These are phyloP conservation scores for Hybognathus amarus DNA, from an alignment of 2,797 vertebrate species.

Conservation along the genomic window DNA sequence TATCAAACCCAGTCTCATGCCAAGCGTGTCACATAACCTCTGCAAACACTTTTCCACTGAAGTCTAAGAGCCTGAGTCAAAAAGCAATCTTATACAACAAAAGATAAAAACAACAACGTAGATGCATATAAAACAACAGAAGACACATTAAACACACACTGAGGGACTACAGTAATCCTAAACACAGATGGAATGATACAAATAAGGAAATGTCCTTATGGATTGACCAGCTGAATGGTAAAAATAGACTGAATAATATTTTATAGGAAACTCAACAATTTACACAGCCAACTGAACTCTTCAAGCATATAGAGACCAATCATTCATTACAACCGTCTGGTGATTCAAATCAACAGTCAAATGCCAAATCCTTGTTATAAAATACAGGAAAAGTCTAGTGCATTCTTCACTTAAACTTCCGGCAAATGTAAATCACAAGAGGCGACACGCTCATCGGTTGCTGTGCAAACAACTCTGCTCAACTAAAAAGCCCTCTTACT, in stretches of 20 bases:
- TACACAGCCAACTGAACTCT: conserved; percentile 50
- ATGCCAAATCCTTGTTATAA: conserved; percentile 16
- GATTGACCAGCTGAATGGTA: background rate
- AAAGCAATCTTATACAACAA: conserved; percentile 6
- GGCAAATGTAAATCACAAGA: conserved; percentile 13
- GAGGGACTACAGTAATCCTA: conserved; percentile 13
- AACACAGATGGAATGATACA: conserved; percentile 24
- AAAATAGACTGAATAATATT: background rate
- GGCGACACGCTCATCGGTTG: conserved; percentile 1
- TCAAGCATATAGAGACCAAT: conserved; percentile 65
- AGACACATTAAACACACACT: background rate
- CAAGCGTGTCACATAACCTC: background rate
- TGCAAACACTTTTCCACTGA: conserved; percentile 43
- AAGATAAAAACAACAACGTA: conserved; percentile 18
- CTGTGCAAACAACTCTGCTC: background rate
- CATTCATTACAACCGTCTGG: conserved; percentile 48
- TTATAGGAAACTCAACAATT: conserved; percentile 3
- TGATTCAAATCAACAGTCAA: conserved; percentile 25
- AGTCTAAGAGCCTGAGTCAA: conserved; percentile 29
- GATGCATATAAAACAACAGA: conserved; percentile 18
- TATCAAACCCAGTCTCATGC: background rate
- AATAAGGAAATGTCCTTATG: conserved; percentile 4
- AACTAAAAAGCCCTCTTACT: conserved; percentile 14
- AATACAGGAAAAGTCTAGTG: background rate
- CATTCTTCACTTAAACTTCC: background rate